Conservation (phyloP, 2,888 invertebrate genomes). For the Pachydiplax longipennis region DNA sequence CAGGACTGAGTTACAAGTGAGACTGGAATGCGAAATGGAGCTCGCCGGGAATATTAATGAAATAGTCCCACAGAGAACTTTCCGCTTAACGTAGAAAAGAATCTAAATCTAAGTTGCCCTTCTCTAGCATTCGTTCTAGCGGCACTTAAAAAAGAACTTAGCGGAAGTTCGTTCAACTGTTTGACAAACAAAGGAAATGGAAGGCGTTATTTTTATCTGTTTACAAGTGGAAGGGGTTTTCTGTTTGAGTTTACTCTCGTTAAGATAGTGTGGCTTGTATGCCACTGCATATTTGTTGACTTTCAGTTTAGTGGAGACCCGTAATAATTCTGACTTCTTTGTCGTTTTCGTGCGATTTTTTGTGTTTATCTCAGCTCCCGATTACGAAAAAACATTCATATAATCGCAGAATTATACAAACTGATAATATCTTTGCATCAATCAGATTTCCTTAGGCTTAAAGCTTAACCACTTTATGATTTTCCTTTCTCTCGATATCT, state of each 20-base stretch:
- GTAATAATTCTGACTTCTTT: not conserved
- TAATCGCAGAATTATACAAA: no score
- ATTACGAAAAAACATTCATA: no score
- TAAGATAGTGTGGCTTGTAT: not conserved
- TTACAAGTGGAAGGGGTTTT: not conserved
- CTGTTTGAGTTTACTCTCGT: not conserved
- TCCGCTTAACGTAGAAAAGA: not conserved
- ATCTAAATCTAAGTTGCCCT: not conserved
- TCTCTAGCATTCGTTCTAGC: not conserved
- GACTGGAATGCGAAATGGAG: not conserved
- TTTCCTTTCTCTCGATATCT: no score
- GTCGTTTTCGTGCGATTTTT: not conserved
- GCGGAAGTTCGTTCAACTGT: not conserved
- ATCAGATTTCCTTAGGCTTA: no score
- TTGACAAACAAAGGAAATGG: conserved; percentile 4
- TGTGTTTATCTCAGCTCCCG: not conserved
- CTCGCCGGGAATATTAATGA: not conserved
- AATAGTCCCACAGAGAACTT: not conserved
- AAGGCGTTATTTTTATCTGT: not conserved
- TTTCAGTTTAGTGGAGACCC: not conserved
- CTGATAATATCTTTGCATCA: no score
- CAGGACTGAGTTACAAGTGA: not conserved
- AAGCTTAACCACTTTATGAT: no score
- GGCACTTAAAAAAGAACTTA: not conserved
- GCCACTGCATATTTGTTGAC: not conserved